phyloP scores from a whole-genome alignment of 2,113 vertebrate species.

The Antechinus stuartii region DNA sequence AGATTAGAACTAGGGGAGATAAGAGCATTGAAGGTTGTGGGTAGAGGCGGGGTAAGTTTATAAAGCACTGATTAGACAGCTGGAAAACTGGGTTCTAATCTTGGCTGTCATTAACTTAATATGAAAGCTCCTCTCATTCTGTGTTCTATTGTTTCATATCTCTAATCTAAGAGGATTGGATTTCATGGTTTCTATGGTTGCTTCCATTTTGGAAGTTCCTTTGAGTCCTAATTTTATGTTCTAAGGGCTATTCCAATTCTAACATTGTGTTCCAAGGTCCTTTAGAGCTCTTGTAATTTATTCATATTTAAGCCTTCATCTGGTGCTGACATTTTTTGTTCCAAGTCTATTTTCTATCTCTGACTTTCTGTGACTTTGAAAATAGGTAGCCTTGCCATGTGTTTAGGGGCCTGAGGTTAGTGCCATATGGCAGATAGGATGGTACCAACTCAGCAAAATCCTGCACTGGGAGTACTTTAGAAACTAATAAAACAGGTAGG shows the following conservation, averaged over 20 bases:
- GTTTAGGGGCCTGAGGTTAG: slow-evolving; percentile 59
- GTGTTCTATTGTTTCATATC: not conserved
- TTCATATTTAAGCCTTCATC: not conserved
- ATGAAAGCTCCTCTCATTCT: not conserved
- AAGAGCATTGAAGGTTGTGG: not conserved
- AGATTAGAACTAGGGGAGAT: not conserved
- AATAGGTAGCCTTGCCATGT: slow-evolving; percentile 21
- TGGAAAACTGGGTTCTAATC: not conserved
- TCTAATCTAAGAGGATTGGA: not conserved
- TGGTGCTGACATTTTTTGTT: not conserved
- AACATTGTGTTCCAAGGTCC: not conserved
- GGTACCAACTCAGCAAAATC: slow-evolving; percentile 66
- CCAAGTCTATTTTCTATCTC: not conserved
- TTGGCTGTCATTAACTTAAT: not conserved
- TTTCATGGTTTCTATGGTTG: not conserved
- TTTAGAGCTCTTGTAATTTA: not conserved
- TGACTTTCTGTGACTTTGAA: not conserved
- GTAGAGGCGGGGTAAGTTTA: not conserved
- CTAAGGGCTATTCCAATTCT: not conserved
- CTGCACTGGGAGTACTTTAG: slow-evolving; percentile 9
- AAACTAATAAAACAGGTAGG: slow-evolving; percentile 42
- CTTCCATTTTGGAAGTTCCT: not conserved
- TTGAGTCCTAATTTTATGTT: not conserved
- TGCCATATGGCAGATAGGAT: slow-evolving; percentile 65
- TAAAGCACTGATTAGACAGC: not conserved